A percentile compares a stretch with the other conserved stretches of the same genome.
phyloP scores from a whole-genome alignment of 1,140 invertebrate species.

The Anastatus disparis region DNA sequence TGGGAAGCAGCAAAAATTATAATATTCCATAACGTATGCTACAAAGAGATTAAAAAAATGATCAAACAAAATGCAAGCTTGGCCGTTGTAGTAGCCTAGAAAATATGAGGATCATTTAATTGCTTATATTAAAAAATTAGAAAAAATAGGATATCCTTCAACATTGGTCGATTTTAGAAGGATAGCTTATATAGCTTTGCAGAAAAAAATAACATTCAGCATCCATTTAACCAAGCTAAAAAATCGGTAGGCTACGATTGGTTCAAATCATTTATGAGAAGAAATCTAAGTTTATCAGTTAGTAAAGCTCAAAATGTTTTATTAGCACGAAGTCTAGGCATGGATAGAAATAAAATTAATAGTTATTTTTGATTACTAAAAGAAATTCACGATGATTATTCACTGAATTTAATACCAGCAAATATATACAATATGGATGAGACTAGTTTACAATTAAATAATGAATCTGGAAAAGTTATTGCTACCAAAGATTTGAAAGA shows the following conservation, averaged over 20 bases:
- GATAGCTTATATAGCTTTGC: conserved; percentile 37
- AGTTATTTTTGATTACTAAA: neutral
- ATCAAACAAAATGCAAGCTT: neutral
- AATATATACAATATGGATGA: conserved; percentile 2
- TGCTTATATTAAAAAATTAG: neutral
- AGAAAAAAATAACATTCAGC: conserved; percentile 21
- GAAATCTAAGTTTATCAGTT: conserved; percentile 42
- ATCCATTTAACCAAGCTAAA: conserved; percentile 41
- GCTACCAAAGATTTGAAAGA: neutral
- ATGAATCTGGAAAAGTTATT: neutral
- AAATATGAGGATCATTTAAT: neutral
- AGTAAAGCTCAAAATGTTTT: conserved; percentile 45
- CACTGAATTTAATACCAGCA: neutral
- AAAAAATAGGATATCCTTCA: conserved; percentile 6
- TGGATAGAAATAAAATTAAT: neutral
- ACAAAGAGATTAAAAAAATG: neutral
- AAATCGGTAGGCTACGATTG: conserved; percentile 43
- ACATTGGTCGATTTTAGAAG: conserved; percentile 21
- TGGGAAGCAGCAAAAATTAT: neutral
- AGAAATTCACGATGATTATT: neutral
- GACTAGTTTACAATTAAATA: neutral
- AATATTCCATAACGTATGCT: neutral
- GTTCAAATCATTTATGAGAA: conserved; percentile 40
- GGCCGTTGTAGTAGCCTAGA: neutral
- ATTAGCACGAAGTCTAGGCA: conserved; percentile 33